Evolutionary conservation across 2,113 vertebrate genomes (phyloP), one percentile per base, ranked within the genome.

Genomic region (Chloropsis cyanopogon): DNA sequence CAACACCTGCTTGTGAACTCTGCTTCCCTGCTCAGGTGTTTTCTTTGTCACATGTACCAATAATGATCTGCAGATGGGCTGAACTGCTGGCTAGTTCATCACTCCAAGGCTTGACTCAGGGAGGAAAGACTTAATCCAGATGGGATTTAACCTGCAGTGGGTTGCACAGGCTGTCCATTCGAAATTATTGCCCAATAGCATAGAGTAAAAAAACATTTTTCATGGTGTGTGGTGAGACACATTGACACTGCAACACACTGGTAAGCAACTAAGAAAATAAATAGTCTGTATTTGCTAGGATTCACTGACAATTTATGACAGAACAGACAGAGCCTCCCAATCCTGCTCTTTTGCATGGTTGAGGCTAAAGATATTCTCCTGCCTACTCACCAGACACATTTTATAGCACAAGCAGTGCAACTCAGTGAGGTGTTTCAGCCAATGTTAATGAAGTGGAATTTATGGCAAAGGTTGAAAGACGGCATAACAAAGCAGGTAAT

Each of bases 61-160:
- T 96, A 97, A 97, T 56, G 92, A 78, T 82, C 88, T 96, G 92
- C 93, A 96, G 93, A 94, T 96, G 96, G 93, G 69, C 93, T 84
- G 60, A 81, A 49, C 41, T 96, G 85, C 72, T 86, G 76, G 39
- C 56, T 44, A 24, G 35, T 78, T 66, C 4, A 3, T 86, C 1
- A 1, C 56, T 88, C 71, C 37, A 70, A 77, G 56, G 33, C 2
- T 0, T 73, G 76, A 82, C 52, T 94, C 31, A 33, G 86, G 82
- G 35, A 90, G 65, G 86, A 94, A 96, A 94, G 60, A 35, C 92
- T 96, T 90, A 78, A 97, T 92, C 85, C 93, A 90, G 85, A 72
- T 46, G 53, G 91, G 88, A 88, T 95, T 92, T 95, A 68, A 81
- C 57, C 53, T 33, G 8, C 25, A 83, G 41, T 6, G 49, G 7